Conservation (phyloP, 2,797 vertebrate species). For the Pipistrellus kuhlii region DNA sequence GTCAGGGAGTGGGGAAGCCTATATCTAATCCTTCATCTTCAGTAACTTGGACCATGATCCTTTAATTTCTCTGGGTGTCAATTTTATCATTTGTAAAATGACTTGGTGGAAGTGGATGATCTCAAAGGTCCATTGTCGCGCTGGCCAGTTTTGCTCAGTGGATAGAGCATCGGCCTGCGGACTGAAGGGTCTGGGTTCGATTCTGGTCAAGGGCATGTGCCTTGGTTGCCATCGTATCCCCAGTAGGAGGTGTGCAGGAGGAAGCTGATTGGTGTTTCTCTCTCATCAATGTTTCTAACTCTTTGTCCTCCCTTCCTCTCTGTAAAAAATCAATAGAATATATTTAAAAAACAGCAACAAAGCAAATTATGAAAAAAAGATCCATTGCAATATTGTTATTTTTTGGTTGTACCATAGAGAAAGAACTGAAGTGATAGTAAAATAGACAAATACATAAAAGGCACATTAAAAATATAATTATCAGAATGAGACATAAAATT, state of each 20-base stretch:
- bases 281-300: no score
- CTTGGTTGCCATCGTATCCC: no score
- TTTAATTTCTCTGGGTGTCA: not conserved
- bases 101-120: not conserved
- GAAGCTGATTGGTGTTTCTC: no score
- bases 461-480: not conserved
- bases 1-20: not conserved
- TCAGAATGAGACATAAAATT: not conserved
- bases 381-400: not conserved
- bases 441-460: not conserved
- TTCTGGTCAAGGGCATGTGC: no score
- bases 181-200: no score
- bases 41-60: not conserved
- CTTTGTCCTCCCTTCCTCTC: no score
- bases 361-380: not conserved
- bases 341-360: no score
- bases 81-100: constrained; percentile 17
- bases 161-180: no score
- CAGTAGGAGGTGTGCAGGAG: no score
- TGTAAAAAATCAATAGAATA: no score
- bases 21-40: not conserved
- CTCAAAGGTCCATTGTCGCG: not conserved
- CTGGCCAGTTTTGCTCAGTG: no score
- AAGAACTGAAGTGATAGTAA: not conserved
- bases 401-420: not conserved